phyloP scores from a whole-genome alignment of 2,888 invertebrate species.

The Aethes cnicana region DNA sequence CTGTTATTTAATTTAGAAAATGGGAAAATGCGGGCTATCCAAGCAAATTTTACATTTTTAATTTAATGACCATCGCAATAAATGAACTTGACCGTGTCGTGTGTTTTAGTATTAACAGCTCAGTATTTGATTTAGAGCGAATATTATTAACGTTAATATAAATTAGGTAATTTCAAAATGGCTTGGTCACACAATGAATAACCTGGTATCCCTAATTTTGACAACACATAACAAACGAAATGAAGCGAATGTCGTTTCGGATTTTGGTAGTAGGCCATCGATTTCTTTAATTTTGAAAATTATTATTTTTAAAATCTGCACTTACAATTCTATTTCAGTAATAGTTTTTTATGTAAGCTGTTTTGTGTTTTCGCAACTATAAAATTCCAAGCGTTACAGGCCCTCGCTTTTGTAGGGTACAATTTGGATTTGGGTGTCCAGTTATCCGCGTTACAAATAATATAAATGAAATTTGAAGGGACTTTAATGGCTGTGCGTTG shows the following conservation, averaged over 20 bases:
- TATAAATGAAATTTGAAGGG: constrained; percentile 37
- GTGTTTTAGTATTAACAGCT: too few relatives aligned
- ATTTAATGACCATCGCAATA: too few relatives aligned
- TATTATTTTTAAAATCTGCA: constrained; percentile 49
- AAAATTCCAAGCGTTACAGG: constrained; percentile 30
- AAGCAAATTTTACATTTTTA: too few relatives aligned
- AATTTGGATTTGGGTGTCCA: constrained; percentile 18
- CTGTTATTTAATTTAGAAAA: too few relatives aligned
- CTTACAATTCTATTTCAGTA: constrained; percentile 32
- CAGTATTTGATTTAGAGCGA: too few relatives aligned
- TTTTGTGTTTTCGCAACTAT: constrained; percentile 29
- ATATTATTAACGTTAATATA: too few relatives aligned
- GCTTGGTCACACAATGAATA: not conserved
- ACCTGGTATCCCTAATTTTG: constrained; percentile 23
- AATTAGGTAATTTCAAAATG: not conserved
- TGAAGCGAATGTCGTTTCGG: constrained; percentile 51
- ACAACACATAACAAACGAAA: constrained; percentile 37
- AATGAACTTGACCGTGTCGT: too few relatives aligned
- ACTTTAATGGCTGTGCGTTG: constrained; percentile 41
- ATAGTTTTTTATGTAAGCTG: constrained; percentile 30
- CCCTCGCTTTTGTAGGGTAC: constrained; percentile 22
- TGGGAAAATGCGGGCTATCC: too few relatives aligned
- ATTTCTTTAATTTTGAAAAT: constrained; percentile 63
- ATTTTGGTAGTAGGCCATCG: constrained; percentile 47
- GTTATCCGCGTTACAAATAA: constrained; percentile 33